Percentiles rank a stretch among this genome's conserved stretches.
Evolutionary conservation across 1,140 invertebrate genomes (phyloP).

Genomic region (Trachymyrmex cornetzi): DNA sequence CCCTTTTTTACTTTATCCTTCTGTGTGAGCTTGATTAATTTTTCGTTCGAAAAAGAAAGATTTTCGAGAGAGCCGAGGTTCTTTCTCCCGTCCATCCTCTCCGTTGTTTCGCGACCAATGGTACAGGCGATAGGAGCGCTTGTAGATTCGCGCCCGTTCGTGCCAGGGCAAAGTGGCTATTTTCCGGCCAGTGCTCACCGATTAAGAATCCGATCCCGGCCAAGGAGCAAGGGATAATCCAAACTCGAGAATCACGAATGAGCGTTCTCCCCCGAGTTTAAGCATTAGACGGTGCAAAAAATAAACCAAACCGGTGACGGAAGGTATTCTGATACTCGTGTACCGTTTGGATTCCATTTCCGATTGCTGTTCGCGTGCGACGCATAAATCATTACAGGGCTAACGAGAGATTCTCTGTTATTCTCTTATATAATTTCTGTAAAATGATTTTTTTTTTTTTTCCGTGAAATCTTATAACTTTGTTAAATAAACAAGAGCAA

Average conservation of each 20-base stretch:
- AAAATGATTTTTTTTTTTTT: neutral
- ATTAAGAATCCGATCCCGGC: slow-evolving; percentile 85
- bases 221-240: slow-evolving; percentile 67
- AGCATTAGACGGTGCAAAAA: slow-evolving; percentile 1
- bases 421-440: neutral
- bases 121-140: slow-evolving; percentile 56
- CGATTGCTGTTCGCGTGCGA: slow-evolving; percentile 23
- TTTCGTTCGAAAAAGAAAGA: slow-evolving; percentile 21
- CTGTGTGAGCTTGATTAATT: slow-evolving; percentile 18
- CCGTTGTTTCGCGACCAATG: slow-evolving; percentile 56
- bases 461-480: neutral
- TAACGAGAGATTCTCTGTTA: neutral
- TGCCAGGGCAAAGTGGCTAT: slow-evolving; percentile 85
- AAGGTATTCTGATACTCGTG: slow-evolving; percentile 4
- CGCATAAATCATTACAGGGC: neutral
- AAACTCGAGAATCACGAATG: slow-evolving; percentile 69
- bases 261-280: slow-evolving; percentile 43
- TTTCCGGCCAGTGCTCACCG: slow-evolving; percentile 86
- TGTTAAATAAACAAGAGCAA: slow-evolving; percentile 7
- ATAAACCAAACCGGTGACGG: slow-evolving; percentile 16
- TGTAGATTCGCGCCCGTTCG: slow-evolving; percentile 65
- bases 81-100: slow-evolving; percentile 12
- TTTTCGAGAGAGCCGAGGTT: slow-evolving; percentile 36
- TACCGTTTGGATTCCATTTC: neutral
- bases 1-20: neutral